Evolutionary conservation across 2,113 vertebrate genomes (phyloP).

Genomic region (Eulacestoma nigropectus): DNA sequence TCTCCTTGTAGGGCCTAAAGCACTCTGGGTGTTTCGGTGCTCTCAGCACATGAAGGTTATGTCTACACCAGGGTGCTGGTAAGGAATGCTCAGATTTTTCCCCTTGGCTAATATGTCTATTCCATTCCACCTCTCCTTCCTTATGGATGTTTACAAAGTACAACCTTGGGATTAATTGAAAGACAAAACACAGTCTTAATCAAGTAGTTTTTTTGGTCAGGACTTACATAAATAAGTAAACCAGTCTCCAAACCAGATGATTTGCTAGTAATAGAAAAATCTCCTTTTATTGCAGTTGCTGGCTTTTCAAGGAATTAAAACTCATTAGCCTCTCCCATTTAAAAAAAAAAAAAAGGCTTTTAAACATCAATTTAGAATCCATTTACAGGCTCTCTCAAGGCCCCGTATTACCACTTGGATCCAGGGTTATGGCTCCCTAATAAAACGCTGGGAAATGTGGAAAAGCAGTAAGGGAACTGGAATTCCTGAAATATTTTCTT

Average conservation of each 20-base stretch:
- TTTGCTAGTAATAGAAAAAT: slow-evolving; percentile 58
- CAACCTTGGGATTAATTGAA: not conserved
- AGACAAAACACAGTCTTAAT: not conserved
- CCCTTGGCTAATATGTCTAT: not conserved
- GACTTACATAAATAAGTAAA: not conserved
- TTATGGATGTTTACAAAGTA: not conserved
- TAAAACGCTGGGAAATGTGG: slow-evolving; percentile 21
- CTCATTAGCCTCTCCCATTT: slow-evolving; percentile 62
- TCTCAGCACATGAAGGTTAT: not conserved
- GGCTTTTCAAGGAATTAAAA: slow-evolving; percentile 72
- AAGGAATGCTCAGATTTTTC: not conserved
- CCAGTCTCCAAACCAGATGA: not conserved
- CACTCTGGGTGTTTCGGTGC: not conserved
- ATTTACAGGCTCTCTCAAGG: slow-evolving; percentile 60
- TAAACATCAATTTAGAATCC: slow-evolving; percentile 68
- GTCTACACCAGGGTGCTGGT: not conserved
- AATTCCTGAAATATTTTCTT: not conserved
- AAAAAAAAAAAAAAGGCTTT: slow-evolving; percentile 47
- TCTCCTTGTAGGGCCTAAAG: not conserved
- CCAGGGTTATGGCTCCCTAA: slow-evolving; percentile 28
- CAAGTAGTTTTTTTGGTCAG: not conserved
- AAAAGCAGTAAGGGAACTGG: not conserved
- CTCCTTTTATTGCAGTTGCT: slow-evolving; percentile 60
- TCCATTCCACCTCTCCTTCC: not conserved
- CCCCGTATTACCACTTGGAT: slow-evolving; percentile 42